Evolutionary conservation across 1,140 invertebrate genomes (phyloP).

Genomic region (Sycophila sp.): DNA sequence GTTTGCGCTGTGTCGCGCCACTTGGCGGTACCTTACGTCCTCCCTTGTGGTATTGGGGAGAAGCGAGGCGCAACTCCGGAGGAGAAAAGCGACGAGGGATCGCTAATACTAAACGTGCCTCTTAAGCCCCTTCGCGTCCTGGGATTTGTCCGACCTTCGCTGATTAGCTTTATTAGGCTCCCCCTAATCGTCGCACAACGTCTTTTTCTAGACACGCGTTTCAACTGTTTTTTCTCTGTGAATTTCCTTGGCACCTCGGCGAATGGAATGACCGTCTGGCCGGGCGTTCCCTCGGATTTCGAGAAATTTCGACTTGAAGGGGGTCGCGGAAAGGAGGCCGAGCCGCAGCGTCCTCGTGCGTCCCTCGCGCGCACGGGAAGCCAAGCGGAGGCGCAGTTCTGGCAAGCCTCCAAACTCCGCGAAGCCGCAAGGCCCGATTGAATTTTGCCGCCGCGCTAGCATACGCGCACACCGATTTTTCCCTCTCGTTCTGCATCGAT

Average conservation of each 20-base stretch:
- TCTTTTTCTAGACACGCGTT: background rate
- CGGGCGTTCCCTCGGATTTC: background rate
- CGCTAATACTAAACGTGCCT: conserved; percentile 13
- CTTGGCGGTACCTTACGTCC: background rate
- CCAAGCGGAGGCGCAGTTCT: conserved; percentile 4
- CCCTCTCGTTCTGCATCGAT: background rate
- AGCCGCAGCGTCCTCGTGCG: too few species aligned
- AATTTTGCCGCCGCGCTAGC: background rate
- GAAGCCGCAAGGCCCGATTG: conserved; percentile 12
- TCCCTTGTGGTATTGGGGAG: conserved; percentile 28
- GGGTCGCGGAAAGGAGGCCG: too few species aligned
- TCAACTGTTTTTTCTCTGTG: background rate
- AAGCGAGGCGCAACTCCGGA: background rate
- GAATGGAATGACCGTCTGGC: conserved; percentile 26
- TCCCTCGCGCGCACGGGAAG: background rate
- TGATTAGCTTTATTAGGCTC: conserved; percentile 10
- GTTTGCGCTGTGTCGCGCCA: background rate
- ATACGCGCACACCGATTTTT: background rate
- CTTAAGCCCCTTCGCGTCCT: conserved; percentile 6
- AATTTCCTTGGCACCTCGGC: background rate
- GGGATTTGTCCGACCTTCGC: background rate
- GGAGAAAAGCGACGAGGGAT: conserved; percentile 7
- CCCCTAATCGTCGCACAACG: background rate
- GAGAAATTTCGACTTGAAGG: background rate
- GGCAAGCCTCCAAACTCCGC: conserved; percentile 26